Evolutionary conservation across 1,140 invertebrate genomes (phyloP).

Genomic region (Procambarus virginalis): DNA sequence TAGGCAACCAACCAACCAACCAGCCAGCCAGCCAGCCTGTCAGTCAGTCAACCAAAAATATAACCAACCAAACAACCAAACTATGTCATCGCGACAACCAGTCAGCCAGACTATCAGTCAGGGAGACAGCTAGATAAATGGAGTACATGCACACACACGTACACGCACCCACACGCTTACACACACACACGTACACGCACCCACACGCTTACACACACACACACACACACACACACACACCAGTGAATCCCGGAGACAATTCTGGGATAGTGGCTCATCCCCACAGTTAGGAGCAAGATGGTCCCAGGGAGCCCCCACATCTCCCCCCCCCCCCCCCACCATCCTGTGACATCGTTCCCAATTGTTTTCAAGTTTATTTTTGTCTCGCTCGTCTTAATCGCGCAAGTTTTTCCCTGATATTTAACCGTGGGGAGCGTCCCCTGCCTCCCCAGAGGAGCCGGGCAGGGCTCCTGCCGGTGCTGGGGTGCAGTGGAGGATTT

Average conservation of each 20-base stretch:
- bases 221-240: not conserved
- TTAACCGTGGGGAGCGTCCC: not conserved
- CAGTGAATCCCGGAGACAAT: not conserved
- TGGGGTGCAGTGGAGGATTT: not conserved
- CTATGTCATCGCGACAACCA: no score
- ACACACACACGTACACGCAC: no score
- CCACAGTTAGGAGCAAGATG: no score
- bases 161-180: no score
- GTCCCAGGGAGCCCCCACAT: not conserved
- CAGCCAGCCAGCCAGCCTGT: no score
- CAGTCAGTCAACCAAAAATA: no score
- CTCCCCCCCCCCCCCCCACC: not conserved
- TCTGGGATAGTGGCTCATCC: not conserved
- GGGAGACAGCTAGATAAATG: no score
- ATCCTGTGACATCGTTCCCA: not conserved
- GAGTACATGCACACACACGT: no score
- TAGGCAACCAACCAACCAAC: no score
- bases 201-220: no score
- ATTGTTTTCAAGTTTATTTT: not conserved
- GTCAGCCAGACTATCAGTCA: no score
- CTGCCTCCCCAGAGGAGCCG: not conserved
- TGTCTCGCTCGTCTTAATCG: not conserved
- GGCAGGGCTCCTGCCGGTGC: not conserved
- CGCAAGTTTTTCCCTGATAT: not conserved
- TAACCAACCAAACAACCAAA: no score